Evolutionary conservation across 1,140 invertebrate genomes (phyloP).

Genomic region (Drosophila pseudoananassae): DNA sequence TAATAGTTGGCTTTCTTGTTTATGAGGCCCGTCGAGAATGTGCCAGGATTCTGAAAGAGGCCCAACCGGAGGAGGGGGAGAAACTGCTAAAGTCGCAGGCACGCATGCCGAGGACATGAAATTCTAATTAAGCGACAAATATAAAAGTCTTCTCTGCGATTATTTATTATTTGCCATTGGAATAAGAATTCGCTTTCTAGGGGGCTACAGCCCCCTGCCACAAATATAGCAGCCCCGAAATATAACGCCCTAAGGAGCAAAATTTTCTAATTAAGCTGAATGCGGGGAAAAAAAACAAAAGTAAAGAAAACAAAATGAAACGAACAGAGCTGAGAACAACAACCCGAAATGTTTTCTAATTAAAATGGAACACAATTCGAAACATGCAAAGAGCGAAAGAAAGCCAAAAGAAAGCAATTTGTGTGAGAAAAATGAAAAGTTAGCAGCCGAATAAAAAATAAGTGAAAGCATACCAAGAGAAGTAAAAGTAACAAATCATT

Average conservation of each 20-base stretch:
- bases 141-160: constrained; percentile 54
- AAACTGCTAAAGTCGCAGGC: constrained; percentile 51
- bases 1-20: constrained; percentile 76
- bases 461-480: constrained; percentile 47
- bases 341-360: constrained; percentile 69
- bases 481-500: constrained; percentile 60
- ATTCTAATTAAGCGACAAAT: constrained; percentile 74
- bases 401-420: constrained; percentile 45
- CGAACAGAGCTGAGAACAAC: constrained; percentile 20
- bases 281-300: constrained; percentile 7
- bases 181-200: constrained; percentile 27
- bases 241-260: constrained; percentile 50
- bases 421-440: constrained; percentile 50
- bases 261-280: constrained; percentile 55
- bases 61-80: not conserved
- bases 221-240: constrained; percentile 20
- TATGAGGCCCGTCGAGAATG: constrained; percentile 40
- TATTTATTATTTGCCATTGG: constrained; percentile 68
- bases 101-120: constrained; percentile 53
- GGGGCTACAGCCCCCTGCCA: not conserved
- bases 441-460: constrained; percentile 36
- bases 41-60: not conserved
- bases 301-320: constrained; percentile 31
- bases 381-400: constrained; percentile 39
- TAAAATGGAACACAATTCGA: constrained; percentile 61